phyloP scores from a whole-genome alignment of 2,797 vertebrate genomes.

The Gymnoscopelus microlampas region DNA sequence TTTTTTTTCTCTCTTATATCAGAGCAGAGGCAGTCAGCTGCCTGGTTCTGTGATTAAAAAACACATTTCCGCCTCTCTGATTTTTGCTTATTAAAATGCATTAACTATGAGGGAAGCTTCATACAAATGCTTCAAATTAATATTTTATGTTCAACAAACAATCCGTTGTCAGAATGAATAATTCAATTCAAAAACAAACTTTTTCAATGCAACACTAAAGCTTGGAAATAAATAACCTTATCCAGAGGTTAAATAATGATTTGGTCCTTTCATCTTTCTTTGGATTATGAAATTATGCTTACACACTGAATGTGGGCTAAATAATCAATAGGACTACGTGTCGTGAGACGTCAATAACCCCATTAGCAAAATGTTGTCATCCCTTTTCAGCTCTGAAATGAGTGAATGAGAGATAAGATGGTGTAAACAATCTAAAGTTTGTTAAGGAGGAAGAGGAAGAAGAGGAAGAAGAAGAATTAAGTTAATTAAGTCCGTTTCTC shows the following conservation, averaged over 20 bases:
- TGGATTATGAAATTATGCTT: background rate
- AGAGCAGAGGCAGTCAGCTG: background rate
- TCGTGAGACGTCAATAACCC: background rate
- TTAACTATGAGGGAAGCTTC: slow-evolving; percentile 14
- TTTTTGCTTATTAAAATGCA: slow-evolving; percentile 21
- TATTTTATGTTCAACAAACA: slow-evolving; percentile 21
- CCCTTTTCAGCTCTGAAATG: background rate
- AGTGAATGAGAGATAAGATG: background rate
- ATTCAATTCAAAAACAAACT: slow-evolving; percentile 18
- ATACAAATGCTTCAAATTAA: slow-evolving; percentile 19
- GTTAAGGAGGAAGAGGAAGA: background rate
- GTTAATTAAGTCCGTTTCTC: background rate
- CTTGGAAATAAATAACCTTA: background rate
- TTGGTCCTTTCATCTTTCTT: background rate
- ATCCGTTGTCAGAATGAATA: slow-evolving; percentile 23
- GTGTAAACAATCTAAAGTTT: slow-evolving; percentile 1
- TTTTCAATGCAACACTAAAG: background rate
- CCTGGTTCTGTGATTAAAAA: slow-evolving; percentile 8
- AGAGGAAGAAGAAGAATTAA: background rate
- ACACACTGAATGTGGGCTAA: background rate
- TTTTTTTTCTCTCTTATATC: slow-evolving; percentile 3
- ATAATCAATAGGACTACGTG: slow-evolving; percentile 6
- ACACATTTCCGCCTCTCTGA: background rate
- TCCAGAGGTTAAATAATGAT: slow-evolving; percentile 20
- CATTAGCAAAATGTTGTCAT: slow-evolving; percentile 2